phyloP scores from a whole-genome alignment of 2,888 invertebrate genomes.

The Patella pellucida region DNA sequence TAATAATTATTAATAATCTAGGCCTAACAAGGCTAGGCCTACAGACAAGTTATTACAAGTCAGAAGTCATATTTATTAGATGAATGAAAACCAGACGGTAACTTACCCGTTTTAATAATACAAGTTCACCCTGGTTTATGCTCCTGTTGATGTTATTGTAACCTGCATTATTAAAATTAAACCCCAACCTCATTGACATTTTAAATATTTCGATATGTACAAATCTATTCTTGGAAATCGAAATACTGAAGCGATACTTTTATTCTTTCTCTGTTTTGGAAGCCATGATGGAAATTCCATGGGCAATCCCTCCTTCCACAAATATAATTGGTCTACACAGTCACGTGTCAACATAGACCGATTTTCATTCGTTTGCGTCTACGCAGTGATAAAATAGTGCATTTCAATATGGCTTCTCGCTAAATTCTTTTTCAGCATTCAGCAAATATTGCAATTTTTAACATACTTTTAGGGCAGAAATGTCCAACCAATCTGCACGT shows the following conservation, averaged over 20 bases:
- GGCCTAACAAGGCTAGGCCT: too few species aligned
- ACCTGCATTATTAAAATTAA: conserved; percentile 1
- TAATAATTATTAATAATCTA: too few species aligned
- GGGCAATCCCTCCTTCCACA: conserved; percentile 20
- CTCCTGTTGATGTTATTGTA: conserved; percentile 9
- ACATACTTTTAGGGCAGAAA: conserved; percentile 35
- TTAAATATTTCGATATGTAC: too few species aligned
- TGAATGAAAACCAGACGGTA: too few species aligned
- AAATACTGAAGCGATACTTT: too few species aligned
- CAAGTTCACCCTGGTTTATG: conserved; percentile 4
- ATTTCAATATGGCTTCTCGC: conserved; percentile 61
- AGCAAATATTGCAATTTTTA: conserved; percentile 17
- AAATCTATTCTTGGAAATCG: too few species aligned
- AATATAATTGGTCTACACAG: conserved; percentile 31
- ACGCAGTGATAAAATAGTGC: conserved; percentile 38
- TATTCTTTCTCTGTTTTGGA: not conserved
- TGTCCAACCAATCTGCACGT: conserved; percentile 54
- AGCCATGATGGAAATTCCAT: conserved; percentile 31
- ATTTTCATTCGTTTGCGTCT: conserved; percentile 37
- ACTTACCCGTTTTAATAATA: not conserved
- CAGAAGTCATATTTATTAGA: too few species aligned
- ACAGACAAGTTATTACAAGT: too few species aligned
- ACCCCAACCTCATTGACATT: conserved; percentile 7
- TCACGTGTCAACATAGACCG: conserved; percentile 37
- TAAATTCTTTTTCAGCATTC: conserved; percentile 25